These are phyloP conservation scores for Julus scandinavius DNA, from an alignment of 2,888 invertebrate genomes.

Conservation along the genomic window DNA sequence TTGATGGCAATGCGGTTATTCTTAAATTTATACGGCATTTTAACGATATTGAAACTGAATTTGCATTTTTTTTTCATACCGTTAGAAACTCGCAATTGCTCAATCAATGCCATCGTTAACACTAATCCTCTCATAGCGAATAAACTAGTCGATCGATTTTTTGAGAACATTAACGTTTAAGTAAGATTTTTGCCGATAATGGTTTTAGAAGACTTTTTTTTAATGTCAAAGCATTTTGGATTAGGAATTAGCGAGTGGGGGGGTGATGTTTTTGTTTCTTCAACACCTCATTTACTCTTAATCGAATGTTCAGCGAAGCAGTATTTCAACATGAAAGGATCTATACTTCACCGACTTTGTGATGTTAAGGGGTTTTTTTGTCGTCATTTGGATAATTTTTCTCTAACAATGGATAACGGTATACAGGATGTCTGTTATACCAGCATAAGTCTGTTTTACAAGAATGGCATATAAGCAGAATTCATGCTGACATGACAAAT, in stretches of 20 bases:
- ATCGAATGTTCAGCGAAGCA: background rate
- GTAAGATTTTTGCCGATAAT: background rate
- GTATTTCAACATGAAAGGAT: constrained; percentile 9
- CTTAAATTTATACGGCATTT: background rate
- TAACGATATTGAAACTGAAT: too few species aligned
- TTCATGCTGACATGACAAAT: too few species aligned
- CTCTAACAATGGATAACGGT: background rate
- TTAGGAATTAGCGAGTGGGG: background rate
- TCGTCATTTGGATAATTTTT: background rate
- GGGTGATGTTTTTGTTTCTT: background rate
- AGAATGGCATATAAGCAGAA: too few species aligned
- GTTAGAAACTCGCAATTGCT: constrained; percentile 15
- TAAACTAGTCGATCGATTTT: constrained; percentile 5
- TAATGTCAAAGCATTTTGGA: background rate
- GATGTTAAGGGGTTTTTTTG: background rate
- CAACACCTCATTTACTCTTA: background rate
- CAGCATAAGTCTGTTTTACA: too few species aligned
- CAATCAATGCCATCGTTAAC: constrained; percentile 18
- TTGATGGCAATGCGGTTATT: background rate
- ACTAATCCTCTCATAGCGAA: background rate
- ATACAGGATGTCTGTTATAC: background rate
- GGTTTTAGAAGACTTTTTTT: background rate
- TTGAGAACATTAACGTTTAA: background rate
- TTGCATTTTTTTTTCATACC: background rate
- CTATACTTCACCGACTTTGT: background rate